A percentile compares a stretch with the other conserved stretches of the same genome.
Conservation (phyloP, 2,888 invertebrate genomes). For the Chelonus formosanus region DNA sequence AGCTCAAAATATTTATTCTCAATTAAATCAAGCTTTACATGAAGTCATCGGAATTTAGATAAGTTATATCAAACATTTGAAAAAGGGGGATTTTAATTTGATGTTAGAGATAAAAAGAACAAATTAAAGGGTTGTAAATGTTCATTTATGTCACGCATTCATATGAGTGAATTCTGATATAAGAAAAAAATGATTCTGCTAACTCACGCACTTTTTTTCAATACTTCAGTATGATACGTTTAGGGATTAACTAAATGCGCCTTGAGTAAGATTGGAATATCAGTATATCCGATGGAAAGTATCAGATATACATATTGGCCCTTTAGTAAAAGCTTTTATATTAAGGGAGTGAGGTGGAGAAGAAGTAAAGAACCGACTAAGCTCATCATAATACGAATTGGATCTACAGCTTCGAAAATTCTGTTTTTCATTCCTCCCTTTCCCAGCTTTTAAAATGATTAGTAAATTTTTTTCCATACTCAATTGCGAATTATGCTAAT, state of each 20-base stretch:
- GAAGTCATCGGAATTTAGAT: too few relatives aligned
- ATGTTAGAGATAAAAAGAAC: too few relatives aligned
- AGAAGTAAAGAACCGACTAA: slow-evolving; percentile 24
- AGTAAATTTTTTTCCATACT: too few relatives aligned
- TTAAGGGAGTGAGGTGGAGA: neutral
- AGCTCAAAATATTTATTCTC: too few relatives aligned
- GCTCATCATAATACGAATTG: slow-evolving; percentile 42
- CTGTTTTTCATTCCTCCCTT: slow-evolving; percentile 10
- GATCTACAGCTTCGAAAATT: slow-evolving; percentile 39
- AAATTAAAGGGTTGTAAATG: too few relatives aligned
- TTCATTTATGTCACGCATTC: too few relatives aligned
- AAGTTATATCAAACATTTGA: too few relatives aligned
- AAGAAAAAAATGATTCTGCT: slow-evolving; percentile 9
- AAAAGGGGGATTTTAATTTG: too few relatives aligned
- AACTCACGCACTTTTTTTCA: slow-evolving; percentile 15
- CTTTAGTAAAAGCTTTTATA: slow-evolving; percentile 24
- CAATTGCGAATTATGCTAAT: too few relatives aligned
- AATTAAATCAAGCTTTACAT: too few relatives aligned
- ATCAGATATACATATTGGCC: slow-evolving; percentile 24
- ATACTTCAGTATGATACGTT: slow-evolving; percentile 2
- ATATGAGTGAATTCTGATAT: slow-evolving; percentile 13
- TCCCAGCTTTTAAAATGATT: neutral
- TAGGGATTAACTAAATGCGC: slow-evolving; percentile 35
- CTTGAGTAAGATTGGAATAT: slow-evolving; percentile 49
- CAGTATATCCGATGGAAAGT: slow-evolving; percentile 25